These are phyloP conservation scores for Leptinotarsa lineolata DNA, from an alignment of 1,140 invertebrate genomes.

Conservation along the genomic window DNA sequence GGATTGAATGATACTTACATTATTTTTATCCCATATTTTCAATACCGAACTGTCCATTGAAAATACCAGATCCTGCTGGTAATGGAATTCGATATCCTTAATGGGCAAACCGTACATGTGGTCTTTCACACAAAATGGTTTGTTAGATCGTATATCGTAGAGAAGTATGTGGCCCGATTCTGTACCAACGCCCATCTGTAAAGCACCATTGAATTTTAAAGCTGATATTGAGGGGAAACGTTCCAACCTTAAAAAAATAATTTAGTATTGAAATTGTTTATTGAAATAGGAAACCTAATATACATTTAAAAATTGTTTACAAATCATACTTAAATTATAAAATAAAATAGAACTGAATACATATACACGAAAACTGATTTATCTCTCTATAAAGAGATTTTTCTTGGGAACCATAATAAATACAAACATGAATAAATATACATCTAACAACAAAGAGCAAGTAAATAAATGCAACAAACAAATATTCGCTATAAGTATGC, in stretches of 20 bases:
- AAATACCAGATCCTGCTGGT: slow-evolving; percentile 79
- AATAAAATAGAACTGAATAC: too few species aligned
- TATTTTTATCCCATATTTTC: slow-evolving; percentile 94
- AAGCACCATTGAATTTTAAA: slow-evolving; percentile 78
- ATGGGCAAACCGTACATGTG: slow-evolving; percentile 94
- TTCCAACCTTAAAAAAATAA: slow-evolving; percentile 59
- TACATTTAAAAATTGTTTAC: too few species aligned
- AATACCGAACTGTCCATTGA: slow-evolving; percentile 91
- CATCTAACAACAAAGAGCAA: too few species aligned
- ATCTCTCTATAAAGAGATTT: too few species aligned
- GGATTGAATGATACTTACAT: slow-evolving; percentile 62
- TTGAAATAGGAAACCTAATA: too few species aligned
- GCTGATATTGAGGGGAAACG: slow-evolving; percentile 79
- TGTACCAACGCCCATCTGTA: slow-evolving; percentile 90
- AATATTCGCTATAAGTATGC: too few species aligned
- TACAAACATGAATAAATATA: too few species aligned
- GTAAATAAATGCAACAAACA: too few species aligned
- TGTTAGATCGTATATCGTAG: slow-evolving; percentile 92
- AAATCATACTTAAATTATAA: too few species aligned
- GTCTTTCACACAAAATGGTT: slow-evolving; percentile 90
- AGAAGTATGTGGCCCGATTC: slow-evolving; percentile 90
- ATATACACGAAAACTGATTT: too few species aligned
- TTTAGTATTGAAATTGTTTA: too few species aligned
- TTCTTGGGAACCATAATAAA: too few species aligned
- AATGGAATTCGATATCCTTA: slow-evolving; percentile 85